phyloP scores from a whole-genome alignment of 2,113 vertebrate species.

The Sphyrna mokarran region DNA sequence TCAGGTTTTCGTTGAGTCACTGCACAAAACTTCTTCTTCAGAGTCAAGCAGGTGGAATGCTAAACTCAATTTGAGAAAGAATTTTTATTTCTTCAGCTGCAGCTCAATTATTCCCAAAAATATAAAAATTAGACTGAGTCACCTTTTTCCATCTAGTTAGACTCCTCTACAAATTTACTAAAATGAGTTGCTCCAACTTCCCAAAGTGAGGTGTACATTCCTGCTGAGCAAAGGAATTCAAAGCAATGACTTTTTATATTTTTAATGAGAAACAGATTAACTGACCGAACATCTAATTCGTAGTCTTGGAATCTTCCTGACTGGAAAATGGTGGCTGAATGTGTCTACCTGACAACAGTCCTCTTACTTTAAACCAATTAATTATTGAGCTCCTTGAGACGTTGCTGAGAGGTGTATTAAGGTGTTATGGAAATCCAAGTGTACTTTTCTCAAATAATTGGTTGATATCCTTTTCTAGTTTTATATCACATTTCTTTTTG shows the following conservation, averaged over 20 bases:
- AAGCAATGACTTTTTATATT: not conserved
- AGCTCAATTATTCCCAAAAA: not conserved
- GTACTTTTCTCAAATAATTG: not conserved
- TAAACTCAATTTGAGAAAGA: not conserved
- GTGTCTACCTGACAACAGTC: not conserved
- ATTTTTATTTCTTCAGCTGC: not conserved
- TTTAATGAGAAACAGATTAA: not conserved
- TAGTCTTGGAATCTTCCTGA: no score
- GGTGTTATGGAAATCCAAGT: not conserved
- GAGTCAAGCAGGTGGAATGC: conserved; percentile 50
- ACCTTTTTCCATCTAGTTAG: not conserved
- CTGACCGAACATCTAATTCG: not conserved
- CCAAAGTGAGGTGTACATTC: not conserved
- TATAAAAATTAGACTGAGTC: not conserved
- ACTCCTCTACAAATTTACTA: not conserved
- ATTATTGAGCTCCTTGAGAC: not conserved
- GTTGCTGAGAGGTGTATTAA: not conserved
- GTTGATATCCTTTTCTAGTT: not conserved
- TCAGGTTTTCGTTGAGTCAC: conserved; percentile 43
- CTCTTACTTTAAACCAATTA: not conserved
- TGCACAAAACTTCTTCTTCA: conserved; percentile 46
- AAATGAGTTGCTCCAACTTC: not conserved
- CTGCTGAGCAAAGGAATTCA: not conserved
- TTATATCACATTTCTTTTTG: not conserved
- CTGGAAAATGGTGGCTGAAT: not conserved